These are phyloP conservation scores for Syngnathus scovelli DNA, from an alignment of 2,113 vertebrate genomes.

Conservation along the genomic window DNA sequence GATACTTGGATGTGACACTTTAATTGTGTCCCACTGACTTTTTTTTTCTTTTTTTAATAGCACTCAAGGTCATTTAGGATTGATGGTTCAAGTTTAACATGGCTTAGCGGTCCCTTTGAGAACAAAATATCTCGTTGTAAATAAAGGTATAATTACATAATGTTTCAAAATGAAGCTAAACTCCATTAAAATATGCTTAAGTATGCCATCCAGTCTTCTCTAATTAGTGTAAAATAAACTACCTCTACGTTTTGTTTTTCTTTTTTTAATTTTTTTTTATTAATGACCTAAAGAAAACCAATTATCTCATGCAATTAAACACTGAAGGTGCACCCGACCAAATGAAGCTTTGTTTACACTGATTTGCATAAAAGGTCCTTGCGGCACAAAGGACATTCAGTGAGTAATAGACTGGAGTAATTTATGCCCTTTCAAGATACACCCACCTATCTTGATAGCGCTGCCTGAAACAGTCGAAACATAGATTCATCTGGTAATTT, in stretches of 20 bases:
- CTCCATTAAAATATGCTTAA: background rate
- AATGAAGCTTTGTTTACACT: slow-evolving; percentile 1
- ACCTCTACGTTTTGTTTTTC: background rate
- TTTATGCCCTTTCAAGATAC: slow-evolving; percentile 6
- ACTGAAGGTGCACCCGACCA: background rate
- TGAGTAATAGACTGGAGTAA: background rate
- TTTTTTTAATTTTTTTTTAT: background rate
- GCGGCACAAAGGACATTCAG: background rate
- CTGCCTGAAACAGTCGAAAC: slow-evolving; percentile 1
- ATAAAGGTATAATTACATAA: background rate
- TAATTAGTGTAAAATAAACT: background rate
- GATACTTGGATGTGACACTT: slow-evolving; percentile 9
- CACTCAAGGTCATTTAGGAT: too few species aligned
- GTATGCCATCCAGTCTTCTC: background rate
- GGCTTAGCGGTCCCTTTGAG: too few species aligned
- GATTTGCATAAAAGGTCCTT: slow-evolving; percentile 2
- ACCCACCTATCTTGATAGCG: background rate
- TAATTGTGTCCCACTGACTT: slow-evolving; percentile 1
- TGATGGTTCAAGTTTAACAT: too few species aligned
- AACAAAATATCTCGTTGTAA: background rate
- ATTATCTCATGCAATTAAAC: slow-evolving; percentile 1
- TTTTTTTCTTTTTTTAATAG: background rate
- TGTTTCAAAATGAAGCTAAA: background rate
- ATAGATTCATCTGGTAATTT: slow-evolving; percentile 16
- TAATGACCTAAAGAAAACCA: background rate